phyloP scores from a whole-genome alignment of 2,113 vertebrate genomes.

The Rhabdornis inornatus region DNA sequence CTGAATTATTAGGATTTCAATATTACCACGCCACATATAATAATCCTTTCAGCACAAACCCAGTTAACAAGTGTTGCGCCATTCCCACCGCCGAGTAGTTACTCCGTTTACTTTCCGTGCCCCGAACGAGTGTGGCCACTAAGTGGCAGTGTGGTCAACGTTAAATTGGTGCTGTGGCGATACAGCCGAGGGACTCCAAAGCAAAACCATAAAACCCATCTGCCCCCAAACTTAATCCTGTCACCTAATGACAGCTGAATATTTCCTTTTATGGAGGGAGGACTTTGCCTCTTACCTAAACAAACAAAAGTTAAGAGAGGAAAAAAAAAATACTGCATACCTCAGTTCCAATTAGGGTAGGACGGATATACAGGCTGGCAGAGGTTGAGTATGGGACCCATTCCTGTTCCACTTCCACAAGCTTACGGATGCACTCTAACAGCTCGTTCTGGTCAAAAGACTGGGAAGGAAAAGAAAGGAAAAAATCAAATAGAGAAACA shows the following conservation, averaged over 20 bases:
- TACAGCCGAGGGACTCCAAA: background rate
- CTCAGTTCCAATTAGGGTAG: constrained; percentile 85
- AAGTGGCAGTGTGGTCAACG: constrained; percentile 36
- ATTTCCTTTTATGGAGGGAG: background rate
- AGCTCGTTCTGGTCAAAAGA: constrained; percentile 84
- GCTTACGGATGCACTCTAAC: constrained; percentile 82
- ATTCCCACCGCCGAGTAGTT: fast-evolving
- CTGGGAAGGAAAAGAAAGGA: constrained; percentile 54
- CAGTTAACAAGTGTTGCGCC: fast-evolving
- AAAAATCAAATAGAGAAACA: background rate
- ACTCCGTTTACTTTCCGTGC: background rate
- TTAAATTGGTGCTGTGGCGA: background rate
- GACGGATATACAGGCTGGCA: constrained; percentile 87
- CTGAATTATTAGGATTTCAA: background rate
- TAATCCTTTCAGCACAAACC: background rate
- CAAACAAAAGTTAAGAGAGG: background rate
- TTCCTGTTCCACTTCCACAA: constrained; percentile 85
- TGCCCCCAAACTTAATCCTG: too few relatives aligned
- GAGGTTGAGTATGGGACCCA: constrained; percentile 83
- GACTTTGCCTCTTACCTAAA: background rate
- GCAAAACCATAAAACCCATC: background rate
- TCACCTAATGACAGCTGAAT: background rate
- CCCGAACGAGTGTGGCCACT: background rate
- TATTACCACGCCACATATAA: background rate
- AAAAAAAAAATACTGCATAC: constrained; percentile 29